These are phyloP conservation scores for Xenotilapia longispinis DNA, from an alignment of 2,113 vertebrate genomes.

Conservation along the genomic window DNA sequence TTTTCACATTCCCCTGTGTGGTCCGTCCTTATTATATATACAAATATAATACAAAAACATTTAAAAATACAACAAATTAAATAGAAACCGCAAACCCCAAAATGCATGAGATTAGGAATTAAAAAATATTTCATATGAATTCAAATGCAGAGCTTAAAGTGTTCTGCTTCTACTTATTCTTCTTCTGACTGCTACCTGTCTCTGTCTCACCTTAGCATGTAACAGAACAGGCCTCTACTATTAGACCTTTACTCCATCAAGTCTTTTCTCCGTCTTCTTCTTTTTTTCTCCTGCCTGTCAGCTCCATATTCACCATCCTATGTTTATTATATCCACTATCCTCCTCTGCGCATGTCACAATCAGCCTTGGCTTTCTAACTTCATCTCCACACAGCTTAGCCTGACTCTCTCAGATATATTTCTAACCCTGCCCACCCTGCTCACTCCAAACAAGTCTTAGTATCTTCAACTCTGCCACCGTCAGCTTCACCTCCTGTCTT, in stretches of 20 bases:
- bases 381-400: background rate
- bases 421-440: background rate
- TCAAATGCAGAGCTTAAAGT: background rate
- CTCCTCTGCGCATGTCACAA: background rate
- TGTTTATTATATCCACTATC: background rate
- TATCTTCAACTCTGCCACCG: background rate
- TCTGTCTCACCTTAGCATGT: background rate
- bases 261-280: background rate
- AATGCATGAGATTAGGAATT: background rate
- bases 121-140: background rate
- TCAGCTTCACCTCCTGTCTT: background rate
- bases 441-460: background rate
- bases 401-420: background rate
- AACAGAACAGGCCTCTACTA: background rate
- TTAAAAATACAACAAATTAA: background rate
- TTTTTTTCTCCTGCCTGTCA: background rate
- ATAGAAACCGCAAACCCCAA: background rate
- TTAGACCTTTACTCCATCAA: background rate
- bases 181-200: background rate
- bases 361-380: background rate
- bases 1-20: accelerated
- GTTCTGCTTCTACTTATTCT: background rate
- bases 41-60: background rate
- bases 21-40: background rate
- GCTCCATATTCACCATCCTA: background rate